phyloP scores from a whole-genome alignment of 2,888 invertebrate genomes.

The Abrostola tripartita region DNA sequence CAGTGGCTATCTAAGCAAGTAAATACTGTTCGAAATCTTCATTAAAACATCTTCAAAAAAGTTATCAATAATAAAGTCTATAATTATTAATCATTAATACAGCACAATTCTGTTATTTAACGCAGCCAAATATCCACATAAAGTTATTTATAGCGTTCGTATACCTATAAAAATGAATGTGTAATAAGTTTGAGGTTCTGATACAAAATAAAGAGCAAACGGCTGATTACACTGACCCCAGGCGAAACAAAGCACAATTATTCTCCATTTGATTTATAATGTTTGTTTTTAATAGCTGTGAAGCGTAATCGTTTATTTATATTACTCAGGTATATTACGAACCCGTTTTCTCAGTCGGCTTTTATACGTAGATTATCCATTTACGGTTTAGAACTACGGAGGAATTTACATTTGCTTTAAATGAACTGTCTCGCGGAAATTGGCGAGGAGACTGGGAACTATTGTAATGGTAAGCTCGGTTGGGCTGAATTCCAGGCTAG shows the following conservation, averaged over 20 bases:
- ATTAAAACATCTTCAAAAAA: conserved; percentile 55
- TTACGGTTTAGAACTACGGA: conserved; percentile 28
- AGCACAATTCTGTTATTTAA: conserved; percentile 52
- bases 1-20: conserved; percentile 42
- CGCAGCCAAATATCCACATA: conserved; percentile 53
- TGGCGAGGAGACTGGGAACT: conserved; percentile 24
- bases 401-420: conserved; percentile 47
- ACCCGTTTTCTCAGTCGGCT: conserved; percentile 47
- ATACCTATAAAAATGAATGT: conserved; percentile 61
- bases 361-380: conserved; percentile 36
- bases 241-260: conserved; percentile 84
- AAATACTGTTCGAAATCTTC: conserved; percentile 37
- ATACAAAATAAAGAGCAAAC: conserved; percentile 72
- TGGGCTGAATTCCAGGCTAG: conserved; percentile 13
- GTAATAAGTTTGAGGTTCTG: conserved; percentile 62
- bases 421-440: conserved; percentile 44
- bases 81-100: conserved; percentile 57
- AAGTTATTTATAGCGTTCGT: conserved; percentile 49
- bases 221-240: conserved; percentile 82
- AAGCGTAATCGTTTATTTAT: conserved; percentile 76
- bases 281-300: conserved; percentile 78
- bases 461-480: conserved; percentile 32
- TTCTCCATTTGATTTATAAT: conserved; percentile 81
- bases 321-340: conserved; percentile 63
- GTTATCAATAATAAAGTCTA: conserved; percentile 49